Conservation (phyloP, 2,113 vertebrate species). For the Syngnathus floridae region DNA sequence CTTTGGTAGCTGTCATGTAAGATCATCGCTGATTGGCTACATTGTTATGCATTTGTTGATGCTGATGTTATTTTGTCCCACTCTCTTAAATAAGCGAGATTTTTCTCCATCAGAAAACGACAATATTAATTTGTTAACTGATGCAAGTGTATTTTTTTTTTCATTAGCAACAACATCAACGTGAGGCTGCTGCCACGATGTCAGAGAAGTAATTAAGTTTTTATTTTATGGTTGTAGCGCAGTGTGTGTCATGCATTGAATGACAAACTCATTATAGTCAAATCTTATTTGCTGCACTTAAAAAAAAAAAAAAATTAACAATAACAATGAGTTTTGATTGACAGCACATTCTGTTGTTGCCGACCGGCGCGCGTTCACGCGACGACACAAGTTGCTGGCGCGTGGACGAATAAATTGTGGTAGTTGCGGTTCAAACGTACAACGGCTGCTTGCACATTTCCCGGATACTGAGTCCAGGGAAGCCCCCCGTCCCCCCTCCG, state of each 20-base stretch:
- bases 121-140: too few relatives aligned
- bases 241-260: background rate
- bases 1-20: too few relatives aligned
- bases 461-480: background rate
- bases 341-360: constrained; percentile 30
- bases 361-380: constrained; percentile 24
- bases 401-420: background rate
- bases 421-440: background rate
- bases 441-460: background rate
- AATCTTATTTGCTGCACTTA: background rate
- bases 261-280: background rate
- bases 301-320: background rate
- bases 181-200: too few relatives aligned
- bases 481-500: background rate
- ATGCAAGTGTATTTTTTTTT: too few relatives aligned
- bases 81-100: too few relatives aligned
- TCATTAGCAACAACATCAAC: too few relatives aligned
- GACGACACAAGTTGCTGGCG: constrained; percentile 18
- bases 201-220: too few relatives aligned
- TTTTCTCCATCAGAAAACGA: too few relatives aligned
- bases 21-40: too few relatives aligned
- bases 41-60: too few relatives aligned
- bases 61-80: too few relatives aligned
- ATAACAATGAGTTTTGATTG: constrained; percentile 33
- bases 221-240: too few relatives aligned